Conservation (phyloP, 2,888 invertebrate species). For the Stramonita haemastoma region DNA sequence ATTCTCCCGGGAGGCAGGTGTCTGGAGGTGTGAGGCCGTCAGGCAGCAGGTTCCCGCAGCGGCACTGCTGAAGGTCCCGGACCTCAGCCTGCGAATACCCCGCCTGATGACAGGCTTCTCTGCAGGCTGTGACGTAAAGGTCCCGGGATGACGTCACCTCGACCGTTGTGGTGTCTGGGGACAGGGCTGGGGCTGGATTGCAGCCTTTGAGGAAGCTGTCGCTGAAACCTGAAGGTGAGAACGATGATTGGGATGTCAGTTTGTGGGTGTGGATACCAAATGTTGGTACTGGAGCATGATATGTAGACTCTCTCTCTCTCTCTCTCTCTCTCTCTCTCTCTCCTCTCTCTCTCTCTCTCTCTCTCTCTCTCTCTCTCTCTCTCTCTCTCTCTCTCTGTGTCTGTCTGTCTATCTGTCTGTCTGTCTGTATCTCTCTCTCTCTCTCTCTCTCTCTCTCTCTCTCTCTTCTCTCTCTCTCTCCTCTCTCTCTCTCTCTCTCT, state of each 20-base stretch:
- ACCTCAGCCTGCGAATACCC: conserved; percentile 50
- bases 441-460: too few relatives aligned
- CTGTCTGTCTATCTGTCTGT: too few relatives aligned
- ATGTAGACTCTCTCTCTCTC: not conserved
- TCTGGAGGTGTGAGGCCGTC: not conserved
- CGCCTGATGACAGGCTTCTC: conserved; percentile 49
- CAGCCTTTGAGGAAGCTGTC: conserved; percentile 39
- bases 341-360: not conserved
- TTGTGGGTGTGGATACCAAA: not conserved
- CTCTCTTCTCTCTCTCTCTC: too few relatives aligned
- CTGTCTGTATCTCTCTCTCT: too few relatives aligned
- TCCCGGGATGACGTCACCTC: conserved; percentile 31
- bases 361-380: not conserved
- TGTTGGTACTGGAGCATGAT: not conserved
- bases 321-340: not conserved
- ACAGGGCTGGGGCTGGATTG: not conserved
- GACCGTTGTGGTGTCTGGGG: conserved; percentile 1
- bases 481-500: conserved; percentile 13
- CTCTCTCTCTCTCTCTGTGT: too few relatives aligned
- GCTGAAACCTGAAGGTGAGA: conserved; percentile 4
- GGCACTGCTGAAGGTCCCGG: conserved; percentile 45
- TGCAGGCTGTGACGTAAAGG: conserved; percentile 49
- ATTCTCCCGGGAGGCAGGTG: conserved; percentile 48
- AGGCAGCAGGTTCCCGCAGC: conserved; percentile 47
- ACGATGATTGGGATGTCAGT: not conserved